Conservation (phyloP, 2,888 invertebrate species). For the Cinara cedri region DNA sequence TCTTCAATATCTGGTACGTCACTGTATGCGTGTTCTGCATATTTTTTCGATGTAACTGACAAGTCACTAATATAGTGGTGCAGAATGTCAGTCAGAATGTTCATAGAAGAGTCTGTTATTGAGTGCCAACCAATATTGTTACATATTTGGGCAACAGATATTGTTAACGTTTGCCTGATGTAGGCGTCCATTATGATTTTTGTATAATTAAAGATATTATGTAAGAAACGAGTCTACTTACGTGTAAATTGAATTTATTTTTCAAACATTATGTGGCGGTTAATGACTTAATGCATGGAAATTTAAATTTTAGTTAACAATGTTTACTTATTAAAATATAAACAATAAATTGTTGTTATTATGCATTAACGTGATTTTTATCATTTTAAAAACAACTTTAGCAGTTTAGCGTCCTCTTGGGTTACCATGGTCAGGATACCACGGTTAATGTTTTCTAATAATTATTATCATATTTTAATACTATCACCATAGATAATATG, state of each 20-base stretch:
- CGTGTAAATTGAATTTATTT: conserved; percentile 2
- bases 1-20: conserved; percentile 87
- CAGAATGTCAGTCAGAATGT: conserved; percentile 86
- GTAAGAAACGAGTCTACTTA: conserved; percentile 1
- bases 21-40: conserved; percentile 85
- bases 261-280: conserved; percentile 5
- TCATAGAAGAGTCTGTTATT: conserved; percentile 84
- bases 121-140: conserved; percentile 94
- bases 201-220: neutral
- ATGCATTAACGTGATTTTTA: conserved; percentile 35
- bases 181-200: conserved; percentile 56
- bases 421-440: too few species aligned
- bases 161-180: conserved; percentile 64
- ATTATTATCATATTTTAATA: too few species aligned
- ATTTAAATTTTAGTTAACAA: conserved; percentile 33
- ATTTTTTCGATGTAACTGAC: conserved; percentile 77
- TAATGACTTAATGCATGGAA: conserved; percentile 12
- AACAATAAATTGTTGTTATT: conserved; percentile 37
- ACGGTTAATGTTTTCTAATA: too few species aligned
- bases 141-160: conserved; percentile 89
- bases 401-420: too few species aligned
- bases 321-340: conserved; percentile 25
- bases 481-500: too few species aligned
- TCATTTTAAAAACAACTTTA: neutral
- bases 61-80: conserved; percentile 82